Base-by-base conservation (phyloP, 2,888 invertebrate genomes). In the Phortica okadai region DNA sequence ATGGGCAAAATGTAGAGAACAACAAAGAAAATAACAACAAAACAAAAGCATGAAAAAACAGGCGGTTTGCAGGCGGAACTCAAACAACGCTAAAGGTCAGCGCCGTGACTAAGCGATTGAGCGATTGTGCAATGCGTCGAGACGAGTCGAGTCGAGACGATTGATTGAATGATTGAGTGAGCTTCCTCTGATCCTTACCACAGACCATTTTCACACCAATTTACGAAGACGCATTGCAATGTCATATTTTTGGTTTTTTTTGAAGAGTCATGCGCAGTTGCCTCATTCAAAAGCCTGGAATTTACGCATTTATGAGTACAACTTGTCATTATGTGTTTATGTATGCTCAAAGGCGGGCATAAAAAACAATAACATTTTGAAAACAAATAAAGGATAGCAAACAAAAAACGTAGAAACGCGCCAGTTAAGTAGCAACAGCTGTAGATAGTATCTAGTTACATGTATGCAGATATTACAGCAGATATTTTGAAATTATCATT, bases 1-100 rank as follows among this genome's bases (percentile, higher is more conserved):
- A 86, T 85, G 86, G 84, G 85, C 84, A 85, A 84, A 86, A 86
- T 83, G 80, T 62, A 56, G 82, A 76, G 77, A 73, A 2, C 3
- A 33, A 33, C 33, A 33, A 33, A 33, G 3, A 33, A 16, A 56
- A 56, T 14, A 56, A 56, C 21, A 56, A 56, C 16, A 62, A 25
- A 16, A 11, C 25, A 62, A 62, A 62, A 25, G 21, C n/a, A 62
- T 16, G 16, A 62, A 62, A 25, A 16, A 62, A 7, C 42, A 41
- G 66, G 42, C 41, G 66, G 7, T 59, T 14, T 16, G 16, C 59
- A 66, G 62, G 62, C 16, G 62, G 25, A 21, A 8, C 42, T 42
- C 42, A 66, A 66, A 66, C n/a, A 66, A 66, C 42, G 42, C 41
- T 33, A 72, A 33, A 56, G 70, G 70, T 72, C 70, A 72, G 44